Conservation (phyloP, 2,888 invertebrate species). For the Dryocosmus kuriphilus region DNA sequence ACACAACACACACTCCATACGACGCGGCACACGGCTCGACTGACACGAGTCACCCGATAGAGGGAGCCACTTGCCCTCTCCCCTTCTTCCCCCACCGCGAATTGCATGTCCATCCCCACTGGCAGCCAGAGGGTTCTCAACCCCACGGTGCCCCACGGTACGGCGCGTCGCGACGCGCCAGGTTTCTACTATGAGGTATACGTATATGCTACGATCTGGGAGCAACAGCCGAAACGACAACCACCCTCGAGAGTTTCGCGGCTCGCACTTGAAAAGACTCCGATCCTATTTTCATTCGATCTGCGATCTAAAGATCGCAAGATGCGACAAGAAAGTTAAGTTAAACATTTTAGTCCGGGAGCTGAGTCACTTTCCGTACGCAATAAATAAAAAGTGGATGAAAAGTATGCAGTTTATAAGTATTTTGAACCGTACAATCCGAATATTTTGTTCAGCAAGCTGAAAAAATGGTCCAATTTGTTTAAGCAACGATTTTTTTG, state of each 20-base stretch:
- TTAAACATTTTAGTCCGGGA: too few species aligned
- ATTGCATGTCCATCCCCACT: conserved; percentile 53
- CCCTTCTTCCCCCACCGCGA: conserved; percentile 46
- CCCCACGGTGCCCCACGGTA: conserved; percentile 39
- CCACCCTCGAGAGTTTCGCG: conserved; percentile 22
- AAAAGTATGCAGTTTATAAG: too few species aligned
- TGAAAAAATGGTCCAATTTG: too few species aligned
- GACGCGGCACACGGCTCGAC: conserved; percentile 74
- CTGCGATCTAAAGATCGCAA: conserved; percentile 7
- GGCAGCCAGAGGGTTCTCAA: conserved; percentile 39
- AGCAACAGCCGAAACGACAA: conserved; percentile 38
- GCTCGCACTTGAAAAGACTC: conserved; percentile 10
- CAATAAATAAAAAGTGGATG: too few species aligned
- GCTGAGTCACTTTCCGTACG: too few species aligned
- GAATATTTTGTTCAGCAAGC: too few species aligned
- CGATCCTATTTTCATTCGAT: conserved; percentile 22
- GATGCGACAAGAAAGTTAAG: background rate
- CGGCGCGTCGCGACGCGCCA: conserved; percentile 22
- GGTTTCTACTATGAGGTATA: conserved; percentile 24
- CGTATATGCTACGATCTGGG: conserved; percentile 34
- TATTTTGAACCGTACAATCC: too few species aligned
- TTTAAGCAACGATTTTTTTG: too few species aligned
- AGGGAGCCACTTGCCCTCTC: conserved; percentile 67
- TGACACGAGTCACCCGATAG: conserved; percentile 67
- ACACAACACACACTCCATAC: conserved; percentile 60